Conservation (phyloP, 2,113 vertebrate genomes). For the Planiliza haematocheilus region DNA sequence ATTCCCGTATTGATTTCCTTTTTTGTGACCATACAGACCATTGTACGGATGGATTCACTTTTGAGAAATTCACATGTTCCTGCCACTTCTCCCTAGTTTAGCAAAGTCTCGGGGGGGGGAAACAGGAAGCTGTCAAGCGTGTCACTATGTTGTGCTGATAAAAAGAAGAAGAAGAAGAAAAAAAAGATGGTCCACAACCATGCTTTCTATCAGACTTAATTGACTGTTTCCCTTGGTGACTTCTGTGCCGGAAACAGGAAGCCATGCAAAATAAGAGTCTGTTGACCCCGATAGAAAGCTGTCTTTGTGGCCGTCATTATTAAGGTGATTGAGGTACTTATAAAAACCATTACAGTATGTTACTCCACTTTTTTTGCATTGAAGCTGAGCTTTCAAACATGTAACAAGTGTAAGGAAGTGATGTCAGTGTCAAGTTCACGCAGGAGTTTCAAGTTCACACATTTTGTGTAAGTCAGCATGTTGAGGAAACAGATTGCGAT, state of each 20-base stretch:
- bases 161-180: constrained; percentile 33
- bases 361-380: no score
- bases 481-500: constrained; percentile 3
- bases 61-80: background rate
- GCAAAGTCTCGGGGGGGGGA: background rate
- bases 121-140: constrained; percentile 17
- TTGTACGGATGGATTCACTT: background rate
- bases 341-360: no score
- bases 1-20: background rate
- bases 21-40: background rate
- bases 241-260: constrained; percentile 41
- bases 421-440: background rate
- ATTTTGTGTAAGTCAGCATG: background rate
- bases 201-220: constrained; percentile 11
- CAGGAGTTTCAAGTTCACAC: background rate
- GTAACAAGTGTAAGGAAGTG: no score
- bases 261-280: constrained; percentile 15
- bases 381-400: no score
- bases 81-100: background rate
- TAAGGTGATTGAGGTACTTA: no score
- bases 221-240: constrained; percentile 23
- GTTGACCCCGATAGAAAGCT: background rate
- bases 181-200: constrained; percentile 4
- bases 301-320: background rate
- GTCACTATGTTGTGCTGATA: constrained; percentile 23